Base-by-base conservation (phyloP, 2,888 invertebrate species). In the Monoplex corrugatus region DNA sequence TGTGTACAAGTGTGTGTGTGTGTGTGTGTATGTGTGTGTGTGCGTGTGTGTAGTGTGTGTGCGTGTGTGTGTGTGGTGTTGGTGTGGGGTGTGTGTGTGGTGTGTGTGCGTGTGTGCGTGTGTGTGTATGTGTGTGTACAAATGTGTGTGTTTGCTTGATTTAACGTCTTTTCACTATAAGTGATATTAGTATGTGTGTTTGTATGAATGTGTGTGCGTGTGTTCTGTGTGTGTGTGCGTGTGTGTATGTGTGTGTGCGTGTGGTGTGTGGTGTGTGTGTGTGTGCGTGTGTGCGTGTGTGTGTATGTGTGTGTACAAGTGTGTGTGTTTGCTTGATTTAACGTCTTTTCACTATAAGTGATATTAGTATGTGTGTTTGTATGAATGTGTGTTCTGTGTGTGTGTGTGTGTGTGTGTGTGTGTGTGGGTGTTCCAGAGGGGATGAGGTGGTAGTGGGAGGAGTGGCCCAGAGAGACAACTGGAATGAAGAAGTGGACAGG, bases 401-500 rank as follows among this genome's bases (percentile, higher is more conserved):
- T 43, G 44, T 38, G 23, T 87, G 44, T 57, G 28, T 28, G 57
- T 57, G 38, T 32, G 44, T n/a, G 57, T 82, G 16, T n/a, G 13
- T 72, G 68, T 32, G 50, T 86, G 35, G 84, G 45, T 78, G 2
- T 57, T 80, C 23, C 89, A 91, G 91, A 35, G 86, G 88, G 23
- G 86, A 90, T 5, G 32, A 44, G n/a, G 89, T 91, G 44, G 89
- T 89, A 16, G 89, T 92, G 6, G 92, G 92, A 13, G 92, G 92
- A 5, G 84, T 89, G 0, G 75, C 43, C 0, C 91, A 92, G 40
- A 57, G 82, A 44, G 91, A 90, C 1, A 89, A 91, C 91, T 91
- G 92, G 91, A 91, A 90, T 16, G 88, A 87, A 38, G 68, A 88
- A 0, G 68, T 86, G 19, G 89, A 90, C 82, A 85, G 80, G 16